phyloP scores from a whole-genome alignment of 2,888 invertebrate genomes.

The Netelia fuscicornis region DNA sequence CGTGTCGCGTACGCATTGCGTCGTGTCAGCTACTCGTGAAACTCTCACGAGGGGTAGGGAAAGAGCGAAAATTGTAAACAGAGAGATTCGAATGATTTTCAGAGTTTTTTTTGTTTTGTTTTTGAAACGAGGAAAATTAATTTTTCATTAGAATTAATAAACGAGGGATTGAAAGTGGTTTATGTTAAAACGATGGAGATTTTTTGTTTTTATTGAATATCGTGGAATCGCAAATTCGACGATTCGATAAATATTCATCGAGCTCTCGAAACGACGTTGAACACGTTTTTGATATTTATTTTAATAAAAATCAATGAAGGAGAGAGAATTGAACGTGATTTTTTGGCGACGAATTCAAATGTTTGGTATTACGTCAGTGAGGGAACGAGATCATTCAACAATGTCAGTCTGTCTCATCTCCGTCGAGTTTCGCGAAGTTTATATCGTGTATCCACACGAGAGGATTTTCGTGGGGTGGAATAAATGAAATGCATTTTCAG shows the following conservation, averaged over 20 bases:
- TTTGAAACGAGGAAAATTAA: background rate
- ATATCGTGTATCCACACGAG: background rate
- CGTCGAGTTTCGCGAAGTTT: conserved; percentile 28
- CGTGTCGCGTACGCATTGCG: conserved; percentile 1
- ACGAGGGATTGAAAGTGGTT: background rate
- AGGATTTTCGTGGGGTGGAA: conserved; percentile 70
- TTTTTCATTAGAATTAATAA: background rate
- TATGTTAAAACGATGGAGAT: background rate
- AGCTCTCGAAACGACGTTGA: conserved; percentile 15
- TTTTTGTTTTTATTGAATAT: background rate
- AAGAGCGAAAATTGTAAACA: conserved; percentile 31
- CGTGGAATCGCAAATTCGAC: background rate
- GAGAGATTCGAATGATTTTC: conserved; percentile 25
- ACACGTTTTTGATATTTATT: conserved; percentile 54
- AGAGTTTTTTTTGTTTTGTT: background rate
- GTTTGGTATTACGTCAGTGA: background rate
- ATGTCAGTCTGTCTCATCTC: conserved; percentile 76
- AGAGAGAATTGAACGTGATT: conserved; percentile 52
- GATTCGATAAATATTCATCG: conserved; percentile 44
- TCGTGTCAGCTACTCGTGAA: background rate
- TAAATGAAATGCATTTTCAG: conserved; percentile 84
- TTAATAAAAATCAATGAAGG: conserved; percentile 49
- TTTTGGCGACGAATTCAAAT: conserved; percentile 35
- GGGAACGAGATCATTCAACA: conserved; percentile 80
- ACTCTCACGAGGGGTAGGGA: conserved; percentile 12